A percentile compares a stretch with the other conserved stretches of the same genome.
phyloP scores from a whole-genome alignment of 2,797 vertebrate genomes.

The Silurus lanzhouensis region DNA sequence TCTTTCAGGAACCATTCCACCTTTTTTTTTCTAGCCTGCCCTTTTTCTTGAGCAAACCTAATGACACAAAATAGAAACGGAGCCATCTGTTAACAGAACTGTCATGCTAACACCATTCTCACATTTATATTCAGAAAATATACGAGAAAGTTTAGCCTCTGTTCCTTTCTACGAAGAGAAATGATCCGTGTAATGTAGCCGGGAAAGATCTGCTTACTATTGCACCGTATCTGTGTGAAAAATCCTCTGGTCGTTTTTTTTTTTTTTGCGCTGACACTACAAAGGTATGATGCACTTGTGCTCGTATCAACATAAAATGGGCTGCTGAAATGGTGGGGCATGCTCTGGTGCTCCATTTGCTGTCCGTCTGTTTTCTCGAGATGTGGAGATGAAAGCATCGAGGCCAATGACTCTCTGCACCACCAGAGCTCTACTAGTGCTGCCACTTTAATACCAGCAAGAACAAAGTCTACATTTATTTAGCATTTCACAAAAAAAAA shows the following conservation, averaged over 20 bases:
- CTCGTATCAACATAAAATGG: slow-evolving; percentile 24
- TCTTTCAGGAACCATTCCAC: background rate
- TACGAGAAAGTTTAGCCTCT: background rate
- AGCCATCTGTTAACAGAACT: slow-evolving; percentile 10
- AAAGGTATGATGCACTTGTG: slow-evolving; percentile 27
- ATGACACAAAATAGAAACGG: background rate
- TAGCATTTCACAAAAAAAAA: slow-evolving; percentile 46
- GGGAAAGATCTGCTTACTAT: slow-evolving; percentile 8
- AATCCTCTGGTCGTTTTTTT: background rate
- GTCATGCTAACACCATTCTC: background rate
- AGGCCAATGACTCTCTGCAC: slow-evolving; percentile 52
- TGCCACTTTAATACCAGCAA: slow-evolving; percentile 51
- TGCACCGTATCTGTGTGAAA: background rate
- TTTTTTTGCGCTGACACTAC: slow-evolving; percentile 11
- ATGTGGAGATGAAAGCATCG: slow-evolving; percentile 58
- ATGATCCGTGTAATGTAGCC: background rate
- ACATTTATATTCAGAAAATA: background rate
- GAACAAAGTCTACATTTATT: slow-evolving; percentile 60
- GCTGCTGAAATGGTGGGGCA: slow-evolving; percentile 31
- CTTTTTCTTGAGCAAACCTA: background rate
- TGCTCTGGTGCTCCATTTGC: slow-evolving; percentile 48
- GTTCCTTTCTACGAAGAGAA: background rate
- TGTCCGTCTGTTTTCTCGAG: slow-evolving; percentile 59
- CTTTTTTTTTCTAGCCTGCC: background rate
- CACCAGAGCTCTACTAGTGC: slow-evolving; percentile 51